Evolutionary conservation across 2,113 vertebrate species (phyloP).

Genomic region (Oxyura jamaicensis): DNA sequence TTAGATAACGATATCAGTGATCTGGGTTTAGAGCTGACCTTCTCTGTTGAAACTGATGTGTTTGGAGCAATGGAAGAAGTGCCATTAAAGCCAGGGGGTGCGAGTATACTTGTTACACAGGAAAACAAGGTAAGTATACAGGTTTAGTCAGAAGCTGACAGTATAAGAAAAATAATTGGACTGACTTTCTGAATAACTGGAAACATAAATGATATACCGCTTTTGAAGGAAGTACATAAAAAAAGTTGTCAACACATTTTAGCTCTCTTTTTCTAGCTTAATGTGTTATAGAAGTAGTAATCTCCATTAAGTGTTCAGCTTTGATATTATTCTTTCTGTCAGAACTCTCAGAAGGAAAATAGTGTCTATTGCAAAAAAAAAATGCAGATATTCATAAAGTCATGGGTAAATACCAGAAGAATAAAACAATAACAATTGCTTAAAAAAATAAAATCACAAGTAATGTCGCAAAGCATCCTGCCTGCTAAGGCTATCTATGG

Average conservation of each 20-base stretch:
- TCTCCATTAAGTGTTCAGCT: not conserved
- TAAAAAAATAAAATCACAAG: not conserved
- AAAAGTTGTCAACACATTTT: not conserved
- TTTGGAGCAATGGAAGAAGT: conserved; percentile 99
- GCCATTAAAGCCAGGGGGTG: conserved; percentile 93
- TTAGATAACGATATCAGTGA: conserved; percentile 99
- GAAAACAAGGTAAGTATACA: conserved; percentile 90
- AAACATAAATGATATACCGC: not conserved
- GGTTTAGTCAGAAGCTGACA: not conserved
- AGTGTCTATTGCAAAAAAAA: not conserved
- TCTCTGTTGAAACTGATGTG: conserved; percentile 96
- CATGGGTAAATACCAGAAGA: not conserved
- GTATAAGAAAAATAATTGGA: not conserved
- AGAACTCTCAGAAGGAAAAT: not conserved
- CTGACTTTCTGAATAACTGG: not conserved
- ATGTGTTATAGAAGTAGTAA: not conserved
- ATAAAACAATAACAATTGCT: not conserved
- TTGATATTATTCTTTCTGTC: not conserved
- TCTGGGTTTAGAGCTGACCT: conserved; percentile 93
- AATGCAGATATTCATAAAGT: not conserved
- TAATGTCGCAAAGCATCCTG: not conserved
- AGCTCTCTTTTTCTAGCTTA: not conserved
- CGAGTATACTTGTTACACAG: conserved; percentile 92
- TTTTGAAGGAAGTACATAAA: not conserved
- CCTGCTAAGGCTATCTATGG: not conserved